Evolutionary conservation across 2,797 vertebrate species (phyloP), one percentile per base, ranked within the genome.

Genomic region (Clarias pachynema): DNA sequence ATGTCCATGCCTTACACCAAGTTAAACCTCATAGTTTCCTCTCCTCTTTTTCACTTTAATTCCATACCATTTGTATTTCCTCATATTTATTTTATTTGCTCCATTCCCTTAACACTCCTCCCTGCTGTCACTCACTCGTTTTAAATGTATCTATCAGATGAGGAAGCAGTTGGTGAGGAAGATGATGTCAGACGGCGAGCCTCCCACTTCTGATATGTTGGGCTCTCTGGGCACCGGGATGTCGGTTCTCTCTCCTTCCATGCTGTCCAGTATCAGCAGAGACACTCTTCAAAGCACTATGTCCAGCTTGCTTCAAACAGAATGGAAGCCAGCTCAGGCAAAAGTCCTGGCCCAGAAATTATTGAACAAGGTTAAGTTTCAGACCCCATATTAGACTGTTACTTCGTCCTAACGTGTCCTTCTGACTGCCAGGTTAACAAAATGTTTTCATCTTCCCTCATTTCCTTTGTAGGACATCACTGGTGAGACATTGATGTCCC

Each of bases 141-240:
- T 18, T 73, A 57, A 75, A 24, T 34, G 82, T 15, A 22, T 85
- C 75, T 79, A 82, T 40, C 82, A 96, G 94, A 57, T 94, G 77
- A 95, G 90, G 90, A 91, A 81, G 62, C 59, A 0, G 10, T 90
- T 95, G 22, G 72, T 92, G 44, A 81, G 70, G n/a, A 82, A 49
- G 65, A 10, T 93, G 79, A 66, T 89, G 20, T 82, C 81, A 56
- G 82, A 75, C 3, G 87, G 82, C 0, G 31, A 34, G 1, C 9
- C 37, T 34, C 62, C 65, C 26, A 72, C 26, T 26, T 20, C 75
- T 5, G 87, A 86, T 31, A n/a, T 83, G 29, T 29, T 93, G 24
- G 6, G 0, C 0, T 53, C 86, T 14, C 85, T 94, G 77, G 93
- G 91, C 15, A 73, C 26, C 0, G 87, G 65, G 0, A 49, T 90